Percentiles rank a stretch among this genome's conserved stretches.
These are phyloP conservation scores for Calvadosia cruxmelitensis DNA, from an alignment of 30 jellyfish, hydroid and myxozoan species.

Conservation along the genomic window DNA sequence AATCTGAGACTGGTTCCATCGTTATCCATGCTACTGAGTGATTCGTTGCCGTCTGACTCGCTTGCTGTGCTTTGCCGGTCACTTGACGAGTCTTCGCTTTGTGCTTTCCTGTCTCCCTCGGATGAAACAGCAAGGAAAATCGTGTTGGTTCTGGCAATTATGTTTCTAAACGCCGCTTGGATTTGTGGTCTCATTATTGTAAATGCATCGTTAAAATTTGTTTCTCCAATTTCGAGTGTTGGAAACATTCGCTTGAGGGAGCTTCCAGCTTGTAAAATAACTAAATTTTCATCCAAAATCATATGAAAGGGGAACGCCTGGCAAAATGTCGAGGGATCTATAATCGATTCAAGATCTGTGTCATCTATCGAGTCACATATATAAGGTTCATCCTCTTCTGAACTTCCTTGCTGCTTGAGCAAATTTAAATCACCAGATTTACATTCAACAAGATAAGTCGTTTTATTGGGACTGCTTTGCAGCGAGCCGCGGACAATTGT, in stretches of 20 bases:
- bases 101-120: slow-evolving; percentile 3
- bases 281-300: slow-evolving; percentile 48
- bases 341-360: slow-evolving; percentile 38
- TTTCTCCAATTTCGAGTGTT: slow-evolving; percentile 36
- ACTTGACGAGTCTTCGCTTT: slow-evolving; percentile 1
- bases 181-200: slow-evolving; percentile 50
- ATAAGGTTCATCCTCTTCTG: slow-evolving; percentile 5
- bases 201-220: slow-evolving; percentile 43
- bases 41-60: slow-evolving; percentile 3
- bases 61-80: slow-evolving; percentile 7
- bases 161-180: slow-evolving; percentile 31
- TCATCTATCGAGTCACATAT: slow-evolving; percentile 5
- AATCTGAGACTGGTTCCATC: slow-evolving; percentile 38
- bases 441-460: not conserved
- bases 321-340: slow-evolving; percentile 50
- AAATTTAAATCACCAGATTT: not conserved
- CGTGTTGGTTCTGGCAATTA: slow-evolving; percentile 36
- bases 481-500: slow-evolving; percentile 1
- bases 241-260: slow-evolving; percentile 47
- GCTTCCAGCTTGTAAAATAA: slow-evolving; percentile 62
- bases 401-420: not conserved
- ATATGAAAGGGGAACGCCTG: slow-evolving; percentile 68
- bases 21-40: slow-evolving; percentile 10
- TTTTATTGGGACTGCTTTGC: slow-evolving; percentile 19
- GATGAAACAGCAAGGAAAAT: slow-evolving; percentile 30